phyloP scores from a whole-genome alignment of 2,888 invertebrate genomes.

The Yponomeuta plumbellus region DNA sequence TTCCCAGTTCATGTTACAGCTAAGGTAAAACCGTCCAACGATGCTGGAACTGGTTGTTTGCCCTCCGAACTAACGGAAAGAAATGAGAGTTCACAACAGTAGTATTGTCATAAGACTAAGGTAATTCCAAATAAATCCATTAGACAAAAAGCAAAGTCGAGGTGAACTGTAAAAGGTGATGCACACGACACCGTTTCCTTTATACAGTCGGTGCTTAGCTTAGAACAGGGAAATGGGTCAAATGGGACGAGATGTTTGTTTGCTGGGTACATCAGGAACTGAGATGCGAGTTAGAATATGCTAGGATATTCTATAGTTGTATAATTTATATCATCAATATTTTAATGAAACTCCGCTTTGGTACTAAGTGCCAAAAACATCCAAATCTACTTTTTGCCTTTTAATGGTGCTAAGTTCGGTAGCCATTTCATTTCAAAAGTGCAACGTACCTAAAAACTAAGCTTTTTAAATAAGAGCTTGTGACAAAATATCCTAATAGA shows the following conservation, averaged over 20 bases:
- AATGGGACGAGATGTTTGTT: neutral
- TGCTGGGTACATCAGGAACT: neutral
- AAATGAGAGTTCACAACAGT: neutral
- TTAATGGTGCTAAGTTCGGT: too few relatives aligned
- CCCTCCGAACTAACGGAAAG: neutral
- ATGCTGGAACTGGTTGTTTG: neutral
- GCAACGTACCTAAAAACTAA: too few relatives aligned
- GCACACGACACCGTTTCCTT: neutral
- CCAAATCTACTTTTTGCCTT: too few relatives aligned
- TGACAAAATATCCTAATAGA: too few relatives aligned
- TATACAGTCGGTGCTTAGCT: neutral
- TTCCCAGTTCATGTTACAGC: neutral
- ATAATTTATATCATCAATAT: too few relatives aligned
- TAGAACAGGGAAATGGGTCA: neutral
- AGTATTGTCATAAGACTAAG: too few relatives aligned
- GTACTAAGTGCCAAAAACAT: neutral
- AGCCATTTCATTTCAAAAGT: too few relatives aligned
- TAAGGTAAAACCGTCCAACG: neutral
- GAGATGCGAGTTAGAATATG: too few relatives aligned
- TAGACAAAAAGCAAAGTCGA: neutral
- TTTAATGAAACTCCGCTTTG: neutral
- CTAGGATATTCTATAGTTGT: too few relatives aligned
- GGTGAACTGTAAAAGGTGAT: neutral
- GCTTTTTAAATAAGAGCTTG: too few relatives aligned
- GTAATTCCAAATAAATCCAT: neutral